phyloP scores from a whole-genome alignment of 2,797 vertebrate species.

The Echiichthys vipera region DNA sequence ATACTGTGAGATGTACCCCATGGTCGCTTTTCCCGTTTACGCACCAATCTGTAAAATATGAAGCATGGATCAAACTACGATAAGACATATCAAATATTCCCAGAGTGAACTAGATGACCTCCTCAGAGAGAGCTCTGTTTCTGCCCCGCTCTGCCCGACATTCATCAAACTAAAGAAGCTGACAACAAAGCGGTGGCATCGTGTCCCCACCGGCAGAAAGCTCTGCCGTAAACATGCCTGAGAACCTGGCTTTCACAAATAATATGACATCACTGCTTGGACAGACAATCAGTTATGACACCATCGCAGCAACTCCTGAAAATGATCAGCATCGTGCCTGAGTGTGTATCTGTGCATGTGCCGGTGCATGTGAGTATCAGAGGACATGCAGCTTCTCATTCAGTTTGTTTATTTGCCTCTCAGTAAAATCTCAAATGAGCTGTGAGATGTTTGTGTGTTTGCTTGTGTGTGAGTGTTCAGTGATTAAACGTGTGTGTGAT shows the following conservation, averaged over 20 bases:
- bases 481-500: conserved; percentile 51
- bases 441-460: conserved; percentile 20
- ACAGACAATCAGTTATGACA: conserved; percentile 34
- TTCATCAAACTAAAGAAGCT: conserved; percentile 32
- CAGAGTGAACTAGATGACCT: conserved; percentile 21
- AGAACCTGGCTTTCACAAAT: conserved; percentile 42
- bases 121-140: conserved; percentile 15
- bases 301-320: conserved; percentile 8
- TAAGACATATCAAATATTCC: conserved; percentile 30
- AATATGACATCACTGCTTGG: conserved; percentile 33
- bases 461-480: background rate
- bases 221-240: conserved; percentile 23
- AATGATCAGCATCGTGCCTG: background rate
- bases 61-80: conserved; percentile 22
- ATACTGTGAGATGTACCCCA: conserved; percentile 44
- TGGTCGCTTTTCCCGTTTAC: conserved; percentile 35
- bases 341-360: conserved; percentile 7
- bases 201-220: conserved; percentile 20
- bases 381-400: conserved; percentile 8
- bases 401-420: conserved; percentile 43
- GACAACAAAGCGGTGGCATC: conserved; percentile 19
- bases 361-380: conserved; percentile 13
- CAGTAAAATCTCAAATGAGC: conserved; percentile 46
- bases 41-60: conserved; percentile 49
- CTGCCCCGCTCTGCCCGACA: conserved; percentile 1